These are phyloP conservation scores for Kryphioiulus occultus DNA, from an alignment of 2,888 invertebrate species.

Conservation along the genomic window DNA sequence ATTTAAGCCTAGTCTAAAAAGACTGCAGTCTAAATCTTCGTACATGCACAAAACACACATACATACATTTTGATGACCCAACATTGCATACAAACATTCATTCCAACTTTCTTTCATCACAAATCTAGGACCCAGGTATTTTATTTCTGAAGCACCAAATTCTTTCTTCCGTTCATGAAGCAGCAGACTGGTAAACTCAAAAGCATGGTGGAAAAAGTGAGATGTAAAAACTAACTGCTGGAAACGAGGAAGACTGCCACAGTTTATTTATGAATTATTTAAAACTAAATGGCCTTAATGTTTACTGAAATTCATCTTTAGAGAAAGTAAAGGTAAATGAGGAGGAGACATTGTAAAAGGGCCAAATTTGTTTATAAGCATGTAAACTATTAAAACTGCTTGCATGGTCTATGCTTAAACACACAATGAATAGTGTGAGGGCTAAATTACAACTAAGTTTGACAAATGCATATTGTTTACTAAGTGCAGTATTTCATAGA, in stretches of 20 bases:
- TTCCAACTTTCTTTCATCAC: neutral
- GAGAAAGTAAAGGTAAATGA: neutral
- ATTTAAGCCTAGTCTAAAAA: slow-evolving; percentile 47
- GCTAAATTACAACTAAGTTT: neutral
- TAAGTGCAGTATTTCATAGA: neutral
- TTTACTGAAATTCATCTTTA: slow-evolving; percentile 6
- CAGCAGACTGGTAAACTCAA: slow-evolving; percentile 27
- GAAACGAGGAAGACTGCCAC: slow-evolving; percentile 8
- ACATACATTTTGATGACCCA: slow-evolving; percentile 38
- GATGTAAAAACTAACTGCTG: neutral
- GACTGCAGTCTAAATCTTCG: slow-evolving; percentile 47
- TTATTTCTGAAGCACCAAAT: slow-evolving; percentile 36
- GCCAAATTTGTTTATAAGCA: neutral
- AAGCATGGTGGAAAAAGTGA: neutral
- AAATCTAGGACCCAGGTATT: slow-evolving; percentile 32
- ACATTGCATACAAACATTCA: slow-evolving; percentile 36
- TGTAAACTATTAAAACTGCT: neutral
- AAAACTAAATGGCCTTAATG: neutral
- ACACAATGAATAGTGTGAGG: neutral
- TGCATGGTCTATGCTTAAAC: neutral
- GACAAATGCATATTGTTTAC: neutral
- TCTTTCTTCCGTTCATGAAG: neutral
- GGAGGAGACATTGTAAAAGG: neutral
- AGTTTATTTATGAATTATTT: slow-evolving; percentile 9
- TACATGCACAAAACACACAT: slow-evolving; percentile 37